Conservation (phyloP, 2,888 invertebrate species). For the Pseudococcus longispinus region DNA sequence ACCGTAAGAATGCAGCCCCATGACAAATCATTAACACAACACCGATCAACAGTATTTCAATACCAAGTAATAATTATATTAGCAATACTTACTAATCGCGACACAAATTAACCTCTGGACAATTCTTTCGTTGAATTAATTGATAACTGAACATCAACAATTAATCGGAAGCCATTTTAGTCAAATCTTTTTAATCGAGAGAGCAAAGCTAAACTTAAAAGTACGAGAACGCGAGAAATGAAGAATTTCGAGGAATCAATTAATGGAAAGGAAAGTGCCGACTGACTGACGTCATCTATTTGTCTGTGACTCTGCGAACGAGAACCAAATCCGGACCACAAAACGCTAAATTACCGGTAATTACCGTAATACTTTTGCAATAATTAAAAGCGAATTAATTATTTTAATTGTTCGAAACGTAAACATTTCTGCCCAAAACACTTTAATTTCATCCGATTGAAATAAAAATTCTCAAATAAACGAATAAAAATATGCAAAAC, state of each 20-base stretch:
- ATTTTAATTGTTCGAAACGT: not conserved
- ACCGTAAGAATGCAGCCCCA: conserved; percentile 39
- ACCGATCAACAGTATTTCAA: not conserved
- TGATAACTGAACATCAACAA: conserved; percentile 36
- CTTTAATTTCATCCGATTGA: not conserved
- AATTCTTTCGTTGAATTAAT: conserved; percentile 17
- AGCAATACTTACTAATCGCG: conserved; percentile 17
- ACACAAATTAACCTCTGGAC: not conserved
- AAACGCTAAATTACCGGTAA: not conserved
- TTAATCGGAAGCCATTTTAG: conserved; percentile 51
- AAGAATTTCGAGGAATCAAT: conserved; percentile 48
- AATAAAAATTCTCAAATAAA: too few relatives aligned
- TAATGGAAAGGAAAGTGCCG: conserved; percentile 43
- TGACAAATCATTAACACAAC: conserved; percentile 11
- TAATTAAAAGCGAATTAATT: not conserved
- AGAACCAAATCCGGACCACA: not conserved
- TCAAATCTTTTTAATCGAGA: conserved; percentile 2
- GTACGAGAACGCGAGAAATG: conserved; percentile 41
- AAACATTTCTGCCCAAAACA: not conserved
- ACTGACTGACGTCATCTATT: conserved; percentile 1
- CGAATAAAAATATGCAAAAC: too few relatives aligned
- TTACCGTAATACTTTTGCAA: not conserved
- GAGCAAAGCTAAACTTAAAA: not conserved
- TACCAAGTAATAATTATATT: not conserved
- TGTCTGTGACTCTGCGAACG: not conserved